Evolutionary conservation across 1,140 invertebrate genomes (phyloP).

Genomic region (Grapholita molesta): DNA sequence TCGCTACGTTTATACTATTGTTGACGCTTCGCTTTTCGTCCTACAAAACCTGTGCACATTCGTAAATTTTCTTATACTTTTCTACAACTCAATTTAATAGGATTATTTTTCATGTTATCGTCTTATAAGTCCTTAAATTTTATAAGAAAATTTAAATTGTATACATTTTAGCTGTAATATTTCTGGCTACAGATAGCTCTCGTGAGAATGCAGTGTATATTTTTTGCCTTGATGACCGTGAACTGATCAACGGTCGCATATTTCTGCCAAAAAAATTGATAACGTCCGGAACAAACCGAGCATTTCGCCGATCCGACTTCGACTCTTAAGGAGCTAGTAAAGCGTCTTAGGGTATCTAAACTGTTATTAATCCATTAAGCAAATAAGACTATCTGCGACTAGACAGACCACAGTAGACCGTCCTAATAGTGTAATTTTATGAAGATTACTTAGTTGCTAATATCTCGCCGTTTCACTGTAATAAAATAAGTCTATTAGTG

Average conservation of each 20-base stretch:
- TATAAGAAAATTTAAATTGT: neutral
- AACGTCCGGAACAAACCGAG: neutral
- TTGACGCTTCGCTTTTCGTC: neutral
- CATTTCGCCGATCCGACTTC: slow-evolving; percentile 25
- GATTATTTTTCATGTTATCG: neutral
- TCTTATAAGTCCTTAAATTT: neutral
- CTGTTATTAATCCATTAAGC: slow-evolving; percentile 10
- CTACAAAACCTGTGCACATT: neutral
- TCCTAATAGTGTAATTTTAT: slow-evolving; percentile 47
- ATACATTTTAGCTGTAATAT: neutral
- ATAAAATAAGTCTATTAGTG: slow-evolving; percentile 60
- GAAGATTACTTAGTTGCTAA: slow-evolving; percentile 53
- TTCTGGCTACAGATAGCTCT: neutral
- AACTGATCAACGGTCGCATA: neutral
- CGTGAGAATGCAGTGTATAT: slow-evolving; percentile 2
- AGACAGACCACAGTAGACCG: slow-evolving; percentile 7
- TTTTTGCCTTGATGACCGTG: neutral
- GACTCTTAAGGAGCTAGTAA: slow-evolving; percentile 16
- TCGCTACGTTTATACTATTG: neutral
- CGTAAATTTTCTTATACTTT: neutral
- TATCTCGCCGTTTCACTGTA: slow-evolving; percentile 45
- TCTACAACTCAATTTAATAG: neutral
- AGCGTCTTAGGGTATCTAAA: neutral
- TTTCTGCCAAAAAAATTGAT: slow-evolving; percentile 8
- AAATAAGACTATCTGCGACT: slow-evolving; percentile 7